Base-by-base conservation (phyloP, 1,140 invertebrate species). In the Apocrypta bakeri region DNA sequence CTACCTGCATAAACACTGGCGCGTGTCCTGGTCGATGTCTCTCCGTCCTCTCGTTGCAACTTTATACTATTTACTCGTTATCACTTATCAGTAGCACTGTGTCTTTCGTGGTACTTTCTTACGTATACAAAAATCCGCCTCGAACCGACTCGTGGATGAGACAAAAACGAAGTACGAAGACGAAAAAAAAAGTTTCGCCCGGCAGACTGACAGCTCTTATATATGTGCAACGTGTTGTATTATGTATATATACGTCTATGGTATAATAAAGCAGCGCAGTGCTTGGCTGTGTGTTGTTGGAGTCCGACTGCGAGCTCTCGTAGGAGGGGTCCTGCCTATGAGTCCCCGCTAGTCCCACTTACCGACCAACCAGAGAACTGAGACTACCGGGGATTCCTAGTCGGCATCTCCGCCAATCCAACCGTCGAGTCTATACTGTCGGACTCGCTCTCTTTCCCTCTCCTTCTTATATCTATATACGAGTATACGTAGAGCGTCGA, bases 291-390 rank as follows among this genome's bases (percentile, higher is more conserved):
- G 48, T 56, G 81, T 61, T 40, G 88, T 90, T 88, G 88, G 89
- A 90, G 89, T 89, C 88, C 88, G 90, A 92, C 91, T 92, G 91
- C 86, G 90, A 88, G 85, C 86, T 91, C 91, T 88, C 90, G 90
- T 91, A 91, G 90, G 87, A 90, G 89, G 90, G 88, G 87, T 88
- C 88, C 90, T 90, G 89, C 89, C 91, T 92, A 92, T 92, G 91
- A 92, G 91, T 92, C 91, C 91, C 91, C 90, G 90, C 90, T 91
- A 92, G 91, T 91, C 90, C 91, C 91, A 92, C 91, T 92, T 92
- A 92, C 91, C 90, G 89, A 90, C 91, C 91, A 92, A 92, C 91
- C 91, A 91, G 91, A 90, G 90, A 90, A 66, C 87, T 88, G 86
- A 87, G 90, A 89, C 89, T 91, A 89, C 90, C 88, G 87, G 89